A percentile compares a stretch with the other conserved stretches of the same genome.
phyloP scores from a whole-genome alignment of 2,888 invertebrate genomes.

The Pristionchus exspectatus region DNA sequence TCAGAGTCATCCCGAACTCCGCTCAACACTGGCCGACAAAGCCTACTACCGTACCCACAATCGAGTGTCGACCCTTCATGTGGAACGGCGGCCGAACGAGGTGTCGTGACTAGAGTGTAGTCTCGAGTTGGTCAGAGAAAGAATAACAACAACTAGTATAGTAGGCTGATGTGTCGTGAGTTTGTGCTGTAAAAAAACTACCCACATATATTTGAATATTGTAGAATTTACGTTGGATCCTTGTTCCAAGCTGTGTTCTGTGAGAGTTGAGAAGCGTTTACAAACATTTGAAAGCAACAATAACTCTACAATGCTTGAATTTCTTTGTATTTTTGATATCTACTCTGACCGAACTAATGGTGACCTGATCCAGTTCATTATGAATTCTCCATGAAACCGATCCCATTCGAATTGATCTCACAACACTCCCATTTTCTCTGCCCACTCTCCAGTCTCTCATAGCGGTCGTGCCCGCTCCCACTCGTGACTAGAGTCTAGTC shows the following conservation, averaged over 20 bases:
- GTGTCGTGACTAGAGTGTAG: constrained; percentile 30
- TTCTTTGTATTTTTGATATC: too few relatives aligned
- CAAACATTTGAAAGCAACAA: neutral
- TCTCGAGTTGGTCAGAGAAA: constrained; percentile 1
- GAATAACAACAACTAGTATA: too few relatives aligned
- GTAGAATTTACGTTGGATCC: neutral
- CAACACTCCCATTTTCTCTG: too few relatives aligned
- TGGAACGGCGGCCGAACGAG: constrained; percentile 41
- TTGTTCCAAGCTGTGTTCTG: neutral
- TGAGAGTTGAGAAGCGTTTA: neutral
- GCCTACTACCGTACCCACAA: constrained; percentile 48
- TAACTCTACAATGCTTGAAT: neutral
- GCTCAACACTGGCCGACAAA: constrained; percentile 44
- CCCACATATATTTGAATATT: neutral
- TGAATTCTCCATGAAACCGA: neutral
- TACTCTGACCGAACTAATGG: too few relatives aligned
- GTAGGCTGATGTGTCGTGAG: neutral
- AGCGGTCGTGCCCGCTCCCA: too few relatives aligned
- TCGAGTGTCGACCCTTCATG: constrained; percentile 52
- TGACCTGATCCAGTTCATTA: too few relatives aligned
- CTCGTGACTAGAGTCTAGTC: neutral
- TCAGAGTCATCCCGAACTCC: constrained; percentile 54
- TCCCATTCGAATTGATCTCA: neutral
- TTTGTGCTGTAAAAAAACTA: neutral
- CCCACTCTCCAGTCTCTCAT: too few relatives aligned